These are phyloP conservation scores for Lagopus muta DNA, from an alignment of 2,113 vertebrate species.

Conservation along the genomic window DNA sequence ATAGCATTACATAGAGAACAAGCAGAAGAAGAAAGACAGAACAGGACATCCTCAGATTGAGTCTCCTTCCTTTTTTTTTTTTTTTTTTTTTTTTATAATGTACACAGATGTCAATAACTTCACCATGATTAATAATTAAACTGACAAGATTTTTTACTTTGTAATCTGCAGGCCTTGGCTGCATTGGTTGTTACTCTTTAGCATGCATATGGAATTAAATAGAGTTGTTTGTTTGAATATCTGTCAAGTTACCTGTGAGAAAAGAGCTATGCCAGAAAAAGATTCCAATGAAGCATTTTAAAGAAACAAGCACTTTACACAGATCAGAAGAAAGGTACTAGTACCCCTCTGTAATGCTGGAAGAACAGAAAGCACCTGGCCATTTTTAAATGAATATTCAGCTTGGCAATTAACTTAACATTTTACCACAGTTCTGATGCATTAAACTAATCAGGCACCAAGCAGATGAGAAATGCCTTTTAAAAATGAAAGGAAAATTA, in stretches of 20 bases:
- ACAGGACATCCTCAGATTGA: neutral
- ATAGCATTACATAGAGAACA: fast-evolving
- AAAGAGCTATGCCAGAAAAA: neutral
- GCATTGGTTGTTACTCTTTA: neutral
- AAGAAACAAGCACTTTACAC: neutral
- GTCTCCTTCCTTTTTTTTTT: neutral
- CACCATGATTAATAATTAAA: neutral
- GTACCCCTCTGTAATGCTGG: neutral
- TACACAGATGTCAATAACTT: neutral
- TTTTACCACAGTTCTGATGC: neutral
- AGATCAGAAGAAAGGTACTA: neutral
- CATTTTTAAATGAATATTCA: neutral
- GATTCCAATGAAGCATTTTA: neutral
- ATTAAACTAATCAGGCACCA: neutral
- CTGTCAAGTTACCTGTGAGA: neutral
- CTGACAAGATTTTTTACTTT: neutral
- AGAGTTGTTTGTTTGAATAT: neutral
- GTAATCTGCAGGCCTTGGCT: neutral
- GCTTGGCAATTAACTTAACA: neutral
- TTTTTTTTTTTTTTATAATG: neutral
- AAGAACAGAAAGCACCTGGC: neutral
- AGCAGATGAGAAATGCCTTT: neutral
- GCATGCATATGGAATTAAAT: neutral
- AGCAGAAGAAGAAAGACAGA: neutral
- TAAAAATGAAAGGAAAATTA: neutral